phyloP scores from a whole-genome alignment of 1,140 invertebrate genomes.

The Musca domestica region DNA sequence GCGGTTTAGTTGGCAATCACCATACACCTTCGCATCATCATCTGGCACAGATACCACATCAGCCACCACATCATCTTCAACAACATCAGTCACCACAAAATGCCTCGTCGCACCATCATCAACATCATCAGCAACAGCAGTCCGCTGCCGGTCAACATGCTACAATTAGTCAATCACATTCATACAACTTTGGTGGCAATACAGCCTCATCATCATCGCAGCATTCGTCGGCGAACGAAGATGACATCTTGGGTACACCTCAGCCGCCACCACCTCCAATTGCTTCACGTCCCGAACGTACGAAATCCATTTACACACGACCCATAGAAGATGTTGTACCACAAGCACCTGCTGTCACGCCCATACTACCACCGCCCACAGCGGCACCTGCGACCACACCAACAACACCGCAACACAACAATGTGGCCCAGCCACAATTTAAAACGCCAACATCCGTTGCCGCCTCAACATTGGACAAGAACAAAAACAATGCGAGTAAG shows the following conservation, averaged over 20 bases:
- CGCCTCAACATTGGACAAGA: slow-evolving; percentile 46
- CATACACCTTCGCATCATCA: slow-evolving; percentile 39
- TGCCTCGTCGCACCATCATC: slow-evolving; percentile 34
- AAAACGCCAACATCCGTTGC: slow-evolving; percentile 39
- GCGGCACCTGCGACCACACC: slow-evolving; percentile 54
- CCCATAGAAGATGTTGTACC: slow-evolving; percentile 77
- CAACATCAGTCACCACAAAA: slow-evolving; percentile 39
- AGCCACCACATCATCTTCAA: slow-evolving; percentile 29
- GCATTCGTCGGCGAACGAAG: slow-evolving; percentile 72
- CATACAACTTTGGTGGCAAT: slow-evolving; percentile 50
- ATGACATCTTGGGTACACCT: slow-evolving; percentile 58
- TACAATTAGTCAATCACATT: slow-evolving; percentile 49
- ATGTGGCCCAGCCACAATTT: slow-evolving; percentile 29
- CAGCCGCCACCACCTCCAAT: slow-evolving; percentile 80
- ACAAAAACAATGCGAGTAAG: slow-evolving; percentile 53
- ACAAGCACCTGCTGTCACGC: slow-evolving; percentile 38
- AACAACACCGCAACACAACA: slow-evolving; percentile 37
- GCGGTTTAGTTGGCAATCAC: slow-evolving; percentile 16
- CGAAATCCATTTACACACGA: slow-evolving; percentile 98
- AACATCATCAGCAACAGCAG: slow-evolving; percentile 36
- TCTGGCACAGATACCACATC: too few species aligned
- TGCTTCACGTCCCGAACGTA: slow-evolving; percentile 91
- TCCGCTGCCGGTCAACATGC: slow-evolving; percentile 27
- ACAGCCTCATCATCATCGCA: slow-evolving; percentile 53
- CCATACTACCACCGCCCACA: slow-evolving; percentile 58